Conservation (phyloP, 2,113 vertebrate genomes). For the Lanius collurio region DNA sequence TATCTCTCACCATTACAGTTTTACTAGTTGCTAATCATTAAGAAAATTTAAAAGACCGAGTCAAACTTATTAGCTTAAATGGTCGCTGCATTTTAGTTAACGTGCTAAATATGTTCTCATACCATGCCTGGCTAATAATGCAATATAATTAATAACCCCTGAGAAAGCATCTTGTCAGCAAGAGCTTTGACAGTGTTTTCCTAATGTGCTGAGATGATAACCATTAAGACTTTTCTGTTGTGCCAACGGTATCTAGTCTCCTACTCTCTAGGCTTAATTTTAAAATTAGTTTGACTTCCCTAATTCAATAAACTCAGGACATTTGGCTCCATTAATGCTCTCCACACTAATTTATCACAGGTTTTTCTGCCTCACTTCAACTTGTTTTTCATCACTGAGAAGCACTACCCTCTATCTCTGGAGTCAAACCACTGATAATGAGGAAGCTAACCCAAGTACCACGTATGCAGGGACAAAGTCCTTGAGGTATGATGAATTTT, state of each 20-base stretch:
- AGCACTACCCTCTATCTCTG: neutral
- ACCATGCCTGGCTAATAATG: constrained; percentile 62
- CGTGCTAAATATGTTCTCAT: constrained; percentile 7
- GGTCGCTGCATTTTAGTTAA: constrained; percentile 63
- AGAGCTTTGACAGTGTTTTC: constrained; percentile 63
- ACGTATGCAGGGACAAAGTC: neutral
- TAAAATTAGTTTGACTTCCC: constrained; percentile 58
- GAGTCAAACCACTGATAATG: neutral
- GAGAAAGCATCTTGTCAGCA: constrained; percentile 76
- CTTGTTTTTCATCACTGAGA: constrained; percentile 33
- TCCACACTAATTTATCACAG: constrained; percentile 45
- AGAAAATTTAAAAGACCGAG: constrained; percentile 51
- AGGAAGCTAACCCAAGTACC: neutral
- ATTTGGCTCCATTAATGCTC: constrained; percentile 51
- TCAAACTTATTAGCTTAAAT: constrained; percentile 67
- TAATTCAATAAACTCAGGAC: constrained; percentile 57
- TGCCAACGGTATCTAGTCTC: neutral
- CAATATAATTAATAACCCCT: constrained; percentile 73
- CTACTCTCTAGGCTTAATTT: constrained; percentile 43
- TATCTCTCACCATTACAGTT: constrained; percentile 63
- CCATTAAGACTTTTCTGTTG: constrained; percentile 57
- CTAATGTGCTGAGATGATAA: constrained; percentile 51
- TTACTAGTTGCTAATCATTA: constrained; percentile 79
- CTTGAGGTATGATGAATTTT: neutral
- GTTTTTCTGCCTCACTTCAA: constrained; percentile 59